Evolutionary conservation across 2,113 vertebrate genomes (phyloP).

Genomic region (Salvelinus fontinalis): DNA sequence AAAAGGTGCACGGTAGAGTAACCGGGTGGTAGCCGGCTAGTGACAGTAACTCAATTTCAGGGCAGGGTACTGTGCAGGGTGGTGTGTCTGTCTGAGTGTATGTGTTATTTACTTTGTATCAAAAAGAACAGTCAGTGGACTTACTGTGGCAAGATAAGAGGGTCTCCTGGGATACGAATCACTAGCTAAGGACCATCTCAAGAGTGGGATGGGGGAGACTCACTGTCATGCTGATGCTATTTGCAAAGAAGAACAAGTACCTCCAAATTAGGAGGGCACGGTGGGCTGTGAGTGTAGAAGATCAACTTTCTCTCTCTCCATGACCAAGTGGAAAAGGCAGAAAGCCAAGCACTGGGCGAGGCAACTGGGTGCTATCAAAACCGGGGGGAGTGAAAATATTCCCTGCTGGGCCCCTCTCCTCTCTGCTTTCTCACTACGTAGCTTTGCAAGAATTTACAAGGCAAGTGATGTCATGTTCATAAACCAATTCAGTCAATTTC

Average conservation of each 20-base stretch:
- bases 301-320: conserved; percentile 19
- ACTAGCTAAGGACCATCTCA: no score
- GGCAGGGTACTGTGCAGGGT: background rate
- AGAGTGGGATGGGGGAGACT: background rate
- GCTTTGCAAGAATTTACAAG: conserved; percentile 54
- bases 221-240: background rate
- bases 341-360: conserved; percentile 38
- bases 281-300: background rate
- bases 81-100: background rate
- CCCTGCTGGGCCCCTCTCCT: background rate
- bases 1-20: no score
- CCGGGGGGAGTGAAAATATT: background rate
- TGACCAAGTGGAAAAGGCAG: conserved; percentile 45
- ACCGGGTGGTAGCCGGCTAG: no score
- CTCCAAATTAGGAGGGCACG: background rate
- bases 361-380: conserved; percentile 32
- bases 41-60: no score
- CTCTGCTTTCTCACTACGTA: conserved; percentile 17
- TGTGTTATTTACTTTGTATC: background rate
- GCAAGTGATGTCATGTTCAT: conserved; percentile 45
- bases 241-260: background rate
- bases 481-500: conserved; percentile 40
- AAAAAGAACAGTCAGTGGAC: background rate
- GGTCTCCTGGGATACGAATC: background rate
- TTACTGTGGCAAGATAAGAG: background rate